Evolutionary conservation across 2,888 invertebrate species (phyloP).

Genomic region (Tromatobia lineatoria): DNA sequence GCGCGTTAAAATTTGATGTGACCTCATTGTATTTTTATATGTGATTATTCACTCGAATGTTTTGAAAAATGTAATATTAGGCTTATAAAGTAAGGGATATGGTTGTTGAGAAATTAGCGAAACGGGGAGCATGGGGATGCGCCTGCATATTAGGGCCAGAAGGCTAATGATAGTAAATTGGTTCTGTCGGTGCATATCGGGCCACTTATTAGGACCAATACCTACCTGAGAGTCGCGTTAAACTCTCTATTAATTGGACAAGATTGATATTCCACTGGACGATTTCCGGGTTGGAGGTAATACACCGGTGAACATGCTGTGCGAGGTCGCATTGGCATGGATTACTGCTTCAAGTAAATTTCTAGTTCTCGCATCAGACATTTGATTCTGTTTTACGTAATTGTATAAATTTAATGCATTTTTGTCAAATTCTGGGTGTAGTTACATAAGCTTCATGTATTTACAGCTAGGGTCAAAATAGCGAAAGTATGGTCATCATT

Average conservation of each 20-base stretch:
- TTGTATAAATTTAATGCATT: too few species aligned
- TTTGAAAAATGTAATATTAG: not conserved
- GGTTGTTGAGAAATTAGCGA: not conserved
- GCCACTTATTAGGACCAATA: constrained; percentile 30
- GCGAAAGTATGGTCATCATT: too few species aligned
- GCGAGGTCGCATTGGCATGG: not conserved
- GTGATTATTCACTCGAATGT: too few species aligned
- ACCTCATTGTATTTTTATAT: too few species aligned
- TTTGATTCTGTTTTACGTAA: not conserved
- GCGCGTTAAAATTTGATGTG: too few species aligned
- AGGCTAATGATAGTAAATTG: constrained; percentile 47
- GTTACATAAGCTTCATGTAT: too few species aligned
- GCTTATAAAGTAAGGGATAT: not conserved
- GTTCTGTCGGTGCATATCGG: constrained; percentile 45
- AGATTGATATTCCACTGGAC: constrained; percentile 15
- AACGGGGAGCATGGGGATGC: not conserved
- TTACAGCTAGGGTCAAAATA: too few species aligned
- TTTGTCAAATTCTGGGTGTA: too few species aligned
- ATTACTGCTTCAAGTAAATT: not conserved
- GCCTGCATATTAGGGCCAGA: constrained; percentile 14
- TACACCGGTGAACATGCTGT: not conserved
- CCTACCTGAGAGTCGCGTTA: constrained; percentile 7
- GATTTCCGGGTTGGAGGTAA: constrained; percentile 5
- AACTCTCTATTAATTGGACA: constrained; percentile 33
- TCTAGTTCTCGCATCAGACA: not conserved